Evolutionary conservation across 2,888 invertebrate species (phyloP), one percentile per base, ranked within the genome.

Genomic region (Meandrusa payeni): DNA sequence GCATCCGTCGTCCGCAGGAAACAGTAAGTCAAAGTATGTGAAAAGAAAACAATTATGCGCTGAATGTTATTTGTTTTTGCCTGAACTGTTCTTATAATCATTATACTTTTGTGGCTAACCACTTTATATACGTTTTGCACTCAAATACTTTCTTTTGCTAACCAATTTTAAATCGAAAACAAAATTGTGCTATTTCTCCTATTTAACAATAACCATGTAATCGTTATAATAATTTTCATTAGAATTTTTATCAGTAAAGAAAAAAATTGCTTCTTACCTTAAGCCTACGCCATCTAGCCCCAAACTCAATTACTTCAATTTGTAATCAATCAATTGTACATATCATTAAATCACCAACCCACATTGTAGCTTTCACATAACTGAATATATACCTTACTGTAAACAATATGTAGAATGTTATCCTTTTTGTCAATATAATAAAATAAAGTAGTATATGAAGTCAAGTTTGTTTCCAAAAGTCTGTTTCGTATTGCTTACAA

Each of bases 1-100:
- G 85, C 85, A 85, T 88, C 81, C 90, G 78, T 88, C 67, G 64
- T 88, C 89, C 83, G 87, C 92, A 93, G 93, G 93, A 93, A 92
- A 90, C 91, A 92, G 93, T 93, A 93, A 93, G 93, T 93, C 81
- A 81, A 82, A 78, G 86, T 86, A 86, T 81, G 86, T 85, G 68
- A 67, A 72, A 69, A 66, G 50, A 54, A 61, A 70, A 63, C 57
- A 55, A 49, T 70, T 64, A 64, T 66, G 59, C 61, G 68, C 62
- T 76, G 67, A 69, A 69, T 67, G 67, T 67, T 59, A 57, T 59
- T 70, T 71, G 50, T 60, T 69, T 77, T 74, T 77, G 81, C 81
- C 82, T 85, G 70, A 65, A 53, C 57, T 62, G 64, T 72, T 74
- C 61, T 72, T 70, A 72, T 74, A 62, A 59, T 70, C 60, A 69